Conservation (phyloP, 1,140 invertebrate genomes). For the Daktulosphaira vitifoliae region DNA sequence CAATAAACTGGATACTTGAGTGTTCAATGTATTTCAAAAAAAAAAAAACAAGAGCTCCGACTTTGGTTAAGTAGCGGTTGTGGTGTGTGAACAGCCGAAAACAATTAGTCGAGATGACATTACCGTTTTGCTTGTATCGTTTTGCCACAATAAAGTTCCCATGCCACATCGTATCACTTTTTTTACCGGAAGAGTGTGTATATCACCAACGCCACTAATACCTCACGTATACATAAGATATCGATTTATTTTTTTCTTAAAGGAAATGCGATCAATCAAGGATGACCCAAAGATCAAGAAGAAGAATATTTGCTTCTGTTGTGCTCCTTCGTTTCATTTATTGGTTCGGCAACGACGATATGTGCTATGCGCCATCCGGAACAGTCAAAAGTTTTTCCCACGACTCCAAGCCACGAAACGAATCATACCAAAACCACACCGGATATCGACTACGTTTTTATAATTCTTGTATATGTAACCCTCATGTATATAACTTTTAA, state of each 20-base stretch:
- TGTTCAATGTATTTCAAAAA: too few relatives aligned
- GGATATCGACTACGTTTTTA: slow-evolving; percentile 2
- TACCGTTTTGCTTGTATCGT: slow-evolving; percentile 24
- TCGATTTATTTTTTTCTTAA: too few relatives aligned
- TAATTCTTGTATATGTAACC: too few relatives aligned
- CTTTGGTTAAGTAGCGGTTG: too few relatives aligned
- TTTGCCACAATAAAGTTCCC: slow-evolving; percentile 20
- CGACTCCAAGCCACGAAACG: slow-evolving; percentile 21
- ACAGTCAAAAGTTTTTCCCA: slow-evolving; percentile 13
- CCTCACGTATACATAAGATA: background rate
- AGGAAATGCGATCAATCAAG: slow-evolving; percentile 1
- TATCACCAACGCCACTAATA: background rate
- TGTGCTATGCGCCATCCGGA: background rate
- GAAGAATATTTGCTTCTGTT: too few relatives aligned
- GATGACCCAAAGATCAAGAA: background rate
- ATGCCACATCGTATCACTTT: background rate
- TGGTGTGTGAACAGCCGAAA: background rate
- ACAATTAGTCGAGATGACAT: slow-evolving; percentile 27
- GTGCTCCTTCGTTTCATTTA: too few relatives aligned
- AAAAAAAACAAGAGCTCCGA: too few relatives aligned
- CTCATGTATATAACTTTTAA: too few relatives aligned
- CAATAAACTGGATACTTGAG: too few relatives aligned
- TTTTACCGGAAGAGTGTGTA: slow-evolving; percentile 2
- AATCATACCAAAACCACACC: slow-evolving; percentile 14
- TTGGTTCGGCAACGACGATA: background rate